Evolutionary conservation across 2,797 vertebrate species (phyloP).

Genomic region (Typhlichthys eigenmanni): DNA sequence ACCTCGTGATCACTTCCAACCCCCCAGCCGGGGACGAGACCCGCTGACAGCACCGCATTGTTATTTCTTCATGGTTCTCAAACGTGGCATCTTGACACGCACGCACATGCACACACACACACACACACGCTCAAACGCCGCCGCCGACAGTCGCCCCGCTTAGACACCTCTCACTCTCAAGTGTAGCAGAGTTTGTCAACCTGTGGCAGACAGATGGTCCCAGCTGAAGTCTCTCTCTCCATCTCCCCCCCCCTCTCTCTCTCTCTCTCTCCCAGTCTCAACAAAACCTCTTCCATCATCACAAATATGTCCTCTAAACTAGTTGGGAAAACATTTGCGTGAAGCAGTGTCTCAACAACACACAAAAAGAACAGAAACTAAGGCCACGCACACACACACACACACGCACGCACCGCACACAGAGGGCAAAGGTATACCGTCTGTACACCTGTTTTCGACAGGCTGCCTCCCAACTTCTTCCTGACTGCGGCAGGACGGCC

Average conservation of each 20-base stretch:
- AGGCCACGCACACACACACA: conserved; percentile 12
- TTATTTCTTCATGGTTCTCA: conserved; percentile 73
- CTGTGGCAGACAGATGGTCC: conserved; percentile 51
- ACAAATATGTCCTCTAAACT: no score
- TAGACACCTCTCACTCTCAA: conserved; percentile 73
- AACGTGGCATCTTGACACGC: conserved; percentile 47
- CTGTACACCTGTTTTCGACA: conserved; percentile 64
- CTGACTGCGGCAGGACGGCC: conserved; percentile 54
- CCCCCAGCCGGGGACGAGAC: conserved; percentile 84
- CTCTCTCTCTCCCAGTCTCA: conserved; percentile 5
- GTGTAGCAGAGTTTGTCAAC: conserved; percentile 72
- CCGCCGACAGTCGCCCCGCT: conserved; percentile 38
- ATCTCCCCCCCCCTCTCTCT: not conserved
- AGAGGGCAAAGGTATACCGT: conserved; percentile 30
- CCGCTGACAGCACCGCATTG: conserved; percentile 80
- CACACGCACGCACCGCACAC: conserved; percentile 14
- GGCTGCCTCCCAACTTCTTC: conserved; percentile 56
- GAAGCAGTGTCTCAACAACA: no score
- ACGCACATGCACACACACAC: conserved; percentile 26
- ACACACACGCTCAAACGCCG: conserved; percentile 16
- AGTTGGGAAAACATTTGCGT: no score
- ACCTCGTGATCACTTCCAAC: conserved; percentile 69
- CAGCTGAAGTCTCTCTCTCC: conserved; percentile 14
- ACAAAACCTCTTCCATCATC: no score
- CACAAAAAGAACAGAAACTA: conserved; percentile 21